Percentiles rank a stretch among this genome's conserved stretches.
These are phyloP conservation scores for Monomorium pharaonis DNA, from an alignment of 1,140 invertebrate genomes.

Conservation along the genomic window DNA sequence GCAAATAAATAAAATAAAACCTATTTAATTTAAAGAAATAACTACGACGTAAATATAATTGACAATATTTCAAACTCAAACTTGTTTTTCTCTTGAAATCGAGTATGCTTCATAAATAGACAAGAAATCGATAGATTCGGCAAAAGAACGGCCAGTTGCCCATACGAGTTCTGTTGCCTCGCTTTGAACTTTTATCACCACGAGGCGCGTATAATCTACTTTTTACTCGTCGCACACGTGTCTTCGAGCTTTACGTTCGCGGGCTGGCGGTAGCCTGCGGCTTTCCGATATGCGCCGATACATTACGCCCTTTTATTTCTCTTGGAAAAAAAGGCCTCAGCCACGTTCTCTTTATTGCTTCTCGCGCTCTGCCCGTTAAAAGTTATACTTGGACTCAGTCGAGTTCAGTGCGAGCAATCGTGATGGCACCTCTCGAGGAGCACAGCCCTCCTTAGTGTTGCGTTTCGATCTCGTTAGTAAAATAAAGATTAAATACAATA, in stretches of 20 bases:
- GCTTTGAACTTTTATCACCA: constrained; percentile 75
- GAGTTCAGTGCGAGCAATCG: neutral
- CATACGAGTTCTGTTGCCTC: constrained; percentile 48
- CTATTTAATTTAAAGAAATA: neutral
- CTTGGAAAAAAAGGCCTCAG: constrained; percentile 31
- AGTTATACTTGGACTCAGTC: constrained; percentile 51
- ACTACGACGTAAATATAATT: neutral
- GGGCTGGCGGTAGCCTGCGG: constrained; percentile 54
- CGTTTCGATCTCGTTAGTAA: neutral
- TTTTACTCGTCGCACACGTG: constrained; percentile 66
- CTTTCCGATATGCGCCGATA: constrained; percentile 64
- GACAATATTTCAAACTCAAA: neutral
- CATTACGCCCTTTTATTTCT: constrained; percentile 67
- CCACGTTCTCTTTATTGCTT: constrained; percentile 53
- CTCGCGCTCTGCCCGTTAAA: constrained; percentile 65
- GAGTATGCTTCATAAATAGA: neutral
- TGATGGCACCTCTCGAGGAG: neutral
- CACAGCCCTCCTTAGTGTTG: neutral
- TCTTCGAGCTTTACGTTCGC: constrained; percentile 66
- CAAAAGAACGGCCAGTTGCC: constrained; percentile 24
- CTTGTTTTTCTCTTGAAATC: neutral
- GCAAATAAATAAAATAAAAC: neutral
- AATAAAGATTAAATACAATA: neutral
- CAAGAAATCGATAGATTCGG: constrained; percentile 25
- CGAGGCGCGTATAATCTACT: constrained; percentile 59